Conservation (phyloP, 2,113 vertebrate species). For the Nipponia nippon region DNA sequence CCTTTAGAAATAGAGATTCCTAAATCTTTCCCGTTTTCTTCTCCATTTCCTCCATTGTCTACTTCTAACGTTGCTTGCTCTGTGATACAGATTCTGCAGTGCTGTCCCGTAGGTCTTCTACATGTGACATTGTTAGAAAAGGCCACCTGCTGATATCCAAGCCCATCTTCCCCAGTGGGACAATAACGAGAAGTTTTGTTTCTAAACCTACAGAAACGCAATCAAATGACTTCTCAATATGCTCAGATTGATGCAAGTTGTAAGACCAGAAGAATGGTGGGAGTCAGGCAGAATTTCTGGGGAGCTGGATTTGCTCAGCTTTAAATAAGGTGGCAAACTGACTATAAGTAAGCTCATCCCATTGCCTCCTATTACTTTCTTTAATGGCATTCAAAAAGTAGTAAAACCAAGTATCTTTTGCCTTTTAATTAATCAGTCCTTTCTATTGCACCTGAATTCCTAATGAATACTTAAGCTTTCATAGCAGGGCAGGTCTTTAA, state of each 20-base stretch:
- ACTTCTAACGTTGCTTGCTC: fast-evolving
- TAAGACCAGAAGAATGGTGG: background rate
- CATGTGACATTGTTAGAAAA: background rate
- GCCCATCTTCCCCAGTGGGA: background rate
- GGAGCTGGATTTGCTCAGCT: background rate
- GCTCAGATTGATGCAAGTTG: background rate
- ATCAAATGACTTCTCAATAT: background rate
- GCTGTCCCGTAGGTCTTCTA: background rate
- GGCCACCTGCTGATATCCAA: background rate
- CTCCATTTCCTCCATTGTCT: background rate
- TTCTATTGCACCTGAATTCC: slow-evolving; percentile 3
- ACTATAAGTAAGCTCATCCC: background rate
- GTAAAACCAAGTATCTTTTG: background rate
- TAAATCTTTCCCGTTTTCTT: background rate
- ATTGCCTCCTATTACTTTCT: background rate
- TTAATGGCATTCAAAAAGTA: background rate
- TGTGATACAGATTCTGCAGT: background rate
- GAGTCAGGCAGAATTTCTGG: background rate
- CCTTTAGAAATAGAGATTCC: background rate
- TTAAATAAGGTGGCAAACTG: background rate
- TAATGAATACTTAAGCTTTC: background rate
- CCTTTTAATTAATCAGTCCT: background rate
- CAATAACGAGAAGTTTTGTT: background rate
- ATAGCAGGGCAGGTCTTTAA: background rate
- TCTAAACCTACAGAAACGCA: background rate